phyloP scores from a whole-genome alignment of 2,113 vertebrate species.

The Pelmatolapia mariae region DNA sequence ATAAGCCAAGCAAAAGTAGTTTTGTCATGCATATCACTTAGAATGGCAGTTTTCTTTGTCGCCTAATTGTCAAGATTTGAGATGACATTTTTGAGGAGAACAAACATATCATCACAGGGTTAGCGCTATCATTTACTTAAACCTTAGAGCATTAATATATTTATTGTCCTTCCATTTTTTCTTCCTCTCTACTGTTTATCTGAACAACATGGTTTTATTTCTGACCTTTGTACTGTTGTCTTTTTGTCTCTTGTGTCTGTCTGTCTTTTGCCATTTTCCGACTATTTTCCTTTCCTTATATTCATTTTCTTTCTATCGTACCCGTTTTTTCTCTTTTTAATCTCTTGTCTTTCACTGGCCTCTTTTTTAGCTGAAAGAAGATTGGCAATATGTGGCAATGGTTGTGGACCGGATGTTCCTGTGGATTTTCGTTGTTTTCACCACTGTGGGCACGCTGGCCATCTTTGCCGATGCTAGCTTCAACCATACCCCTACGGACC shows the following conservation, averaged over 20 bases:
- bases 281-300: accelerated
- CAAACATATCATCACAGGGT: background rate
- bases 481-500: constrained; percentile 71
- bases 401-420: constrained; percentile 79
- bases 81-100: background rate
- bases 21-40: background rate
- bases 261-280: background rate
- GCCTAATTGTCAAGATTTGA: accelerated
- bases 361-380: constrained; percentile 67
- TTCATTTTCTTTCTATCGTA: background rate
- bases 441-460: constrained; percentile 73
- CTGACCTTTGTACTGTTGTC: background rate
- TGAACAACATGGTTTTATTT: background rate
- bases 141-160: background rate
- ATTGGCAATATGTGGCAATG: constrained; percentile 83
- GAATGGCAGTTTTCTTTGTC: background rate
- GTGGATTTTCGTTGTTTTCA: constrained; percentile 76
- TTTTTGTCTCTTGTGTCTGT: background rate
- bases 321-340: background rate
- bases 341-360: accelerated
- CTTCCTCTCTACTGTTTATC: background rate
- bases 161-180: background rate
- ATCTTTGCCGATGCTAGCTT: constrained; percentile 74
- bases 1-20: background rate
- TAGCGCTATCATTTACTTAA: background rate